These are phyloP conservation scores for Drosophila equinoxialis DNA, from an alignment of 1,140 invertebrate genomes.

Conservation along the genomic window DNA sequence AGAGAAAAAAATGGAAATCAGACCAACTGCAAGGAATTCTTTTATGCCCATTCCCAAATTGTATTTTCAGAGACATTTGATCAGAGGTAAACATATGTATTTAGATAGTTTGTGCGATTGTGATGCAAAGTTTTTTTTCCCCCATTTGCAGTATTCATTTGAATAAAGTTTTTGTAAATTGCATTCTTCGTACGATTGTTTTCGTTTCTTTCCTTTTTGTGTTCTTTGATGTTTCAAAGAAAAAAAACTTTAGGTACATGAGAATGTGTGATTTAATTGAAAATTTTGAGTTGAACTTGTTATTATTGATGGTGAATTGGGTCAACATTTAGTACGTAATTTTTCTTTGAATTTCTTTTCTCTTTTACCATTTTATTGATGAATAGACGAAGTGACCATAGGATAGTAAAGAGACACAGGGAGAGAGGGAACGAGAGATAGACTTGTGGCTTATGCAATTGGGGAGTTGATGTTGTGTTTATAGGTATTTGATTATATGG, in stretches of 20 bases:
- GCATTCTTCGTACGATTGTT: background rate
- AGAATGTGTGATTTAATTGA: no score
- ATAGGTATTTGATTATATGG: constrained; percentile 5
- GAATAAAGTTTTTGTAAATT: no score
- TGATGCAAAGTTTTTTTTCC: no score
- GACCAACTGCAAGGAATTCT: no score
- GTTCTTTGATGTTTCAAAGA: background rate
- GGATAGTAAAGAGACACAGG: no score
- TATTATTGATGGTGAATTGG: constrained; percentile 5
- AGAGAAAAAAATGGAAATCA: no score
- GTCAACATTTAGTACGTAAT: constrained; percentile 7
- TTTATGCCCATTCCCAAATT: no score
- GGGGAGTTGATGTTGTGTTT: constrained; percentile 11
- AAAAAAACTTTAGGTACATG: background rate
- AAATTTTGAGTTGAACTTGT: background rate
- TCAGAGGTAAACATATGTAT: no score
- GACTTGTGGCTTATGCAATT: constrained; percentile 49
- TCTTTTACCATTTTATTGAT: background rate
- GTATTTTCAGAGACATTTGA: no score
- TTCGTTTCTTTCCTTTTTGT: background rate
- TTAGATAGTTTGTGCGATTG: no score
- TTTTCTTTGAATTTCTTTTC: background rate
- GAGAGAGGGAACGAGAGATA: constrained; percentile 6
- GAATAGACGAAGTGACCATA: no score
- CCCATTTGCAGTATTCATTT: no score